Percentiles rank a stretch among this genome's conserved stretches.
These are phyloP conservation scores for Larimichthys crocea DNA, from an alignment of 2,113 vertebrate species.

Conservation along the genomic window DNA sequence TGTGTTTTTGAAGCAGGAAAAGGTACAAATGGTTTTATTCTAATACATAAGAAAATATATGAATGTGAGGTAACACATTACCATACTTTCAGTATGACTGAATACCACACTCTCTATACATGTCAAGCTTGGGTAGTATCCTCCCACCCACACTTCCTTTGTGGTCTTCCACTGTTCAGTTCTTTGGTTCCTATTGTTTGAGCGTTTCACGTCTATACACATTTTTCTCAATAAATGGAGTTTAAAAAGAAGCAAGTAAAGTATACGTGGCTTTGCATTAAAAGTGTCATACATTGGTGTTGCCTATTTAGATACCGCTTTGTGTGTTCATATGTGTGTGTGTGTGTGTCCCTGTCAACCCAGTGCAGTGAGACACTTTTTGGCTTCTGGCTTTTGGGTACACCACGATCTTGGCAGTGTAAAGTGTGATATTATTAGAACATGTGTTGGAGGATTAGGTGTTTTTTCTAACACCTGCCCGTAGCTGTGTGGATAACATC, in stretches of 20 bases:
- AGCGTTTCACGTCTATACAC: neutral
- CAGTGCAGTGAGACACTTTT: conserved; percentile 5
- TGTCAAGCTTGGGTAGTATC: neutral
- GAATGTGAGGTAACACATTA: neutral
- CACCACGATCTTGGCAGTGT: neutral
- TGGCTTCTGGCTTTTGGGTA: neutral
- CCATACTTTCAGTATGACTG: neutral
- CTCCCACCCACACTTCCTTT: conserved; percentile 28
- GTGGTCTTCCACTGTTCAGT: conserved; percentile 7
- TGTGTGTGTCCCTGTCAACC: neutral
- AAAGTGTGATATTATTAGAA: conserved; percentile 31
- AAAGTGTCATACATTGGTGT: neutral
- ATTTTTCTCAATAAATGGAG: neutral
- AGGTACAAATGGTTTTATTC: neutral
- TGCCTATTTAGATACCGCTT: neutral
- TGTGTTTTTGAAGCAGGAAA: neutral
- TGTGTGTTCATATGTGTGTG: neutral
- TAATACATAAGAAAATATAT: neutral
- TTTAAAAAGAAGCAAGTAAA: neutral
- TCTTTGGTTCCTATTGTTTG: neutral
- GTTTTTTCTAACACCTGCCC: conserved; percentile 19
- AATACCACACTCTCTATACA: conserved; percentile 2
- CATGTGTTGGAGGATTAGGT: conserved; percentile 25
- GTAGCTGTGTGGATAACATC: conserved; percentile 38
- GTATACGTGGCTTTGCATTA: neutral